These are phyloP conservation scores for Phylloscopus trochiloides DNA, from an alignment of 2,113 vertebrate species.

Conservation along the genomic window DNA sequence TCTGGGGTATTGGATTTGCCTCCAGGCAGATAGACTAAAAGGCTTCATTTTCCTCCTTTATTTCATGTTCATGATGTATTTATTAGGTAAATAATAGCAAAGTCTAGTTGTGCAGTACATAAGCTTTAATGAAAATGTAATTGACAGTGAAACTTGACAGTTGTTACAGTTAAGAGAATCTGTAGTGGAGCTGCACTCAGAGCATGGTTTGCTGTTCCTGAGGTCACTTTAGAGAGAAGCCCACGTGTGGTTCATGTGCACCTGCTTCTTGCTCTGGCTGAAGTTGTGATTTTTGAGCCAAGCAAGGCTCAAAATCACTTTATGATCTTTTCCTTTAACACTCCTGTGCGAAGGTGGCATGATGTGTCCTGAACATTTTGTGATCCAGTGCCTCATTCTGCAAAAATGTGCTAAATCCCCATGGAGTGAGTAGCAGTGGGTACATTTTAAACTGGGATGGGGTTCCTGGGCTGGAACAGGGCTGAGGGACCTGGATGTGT, in stretches of 20 bases:
- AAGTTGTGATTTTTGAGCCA: not conserved
- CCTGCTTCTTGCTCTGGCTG: not conserved
- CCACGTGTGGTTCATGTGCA: fast-evolving
- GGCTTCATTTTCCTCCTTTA: conserved; percentile 28
- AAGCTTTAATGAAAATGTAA: conserved; percentile 40
- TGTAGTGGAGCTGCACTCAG: not conserved
- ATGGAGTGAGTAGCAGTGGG: not conserved
- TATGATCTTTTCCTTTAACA: not conserved
- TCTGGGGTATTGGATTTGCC: conserved; percentile 45
- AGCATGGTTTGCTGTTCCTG: not conserved
- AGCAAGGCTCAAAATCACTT: not conserved
- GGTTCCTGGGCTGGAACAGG: not conserved
- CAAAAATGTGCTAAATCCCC: not conserved
- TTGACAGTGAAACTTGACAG: conserved; percentile 44
- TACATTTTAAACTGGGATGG: fast-evolving
- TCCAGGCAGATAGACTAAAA: conserved; percentile 41
- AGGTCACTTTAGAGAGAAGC: not conserved
- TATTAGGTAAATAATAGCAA: conserved; percentile 63
- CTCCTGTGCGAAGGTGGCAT: fast-evolving
- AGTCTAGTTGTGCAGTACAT: conserved; percentile 13
- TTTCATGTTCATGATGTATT: conserved; percentile 53
- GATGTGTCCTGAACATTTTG: not conserved
- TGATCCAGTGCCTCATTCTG: not conserved
- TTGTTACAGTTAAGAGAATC: not conserved
- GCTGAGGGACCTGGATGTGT: not conserved